Evolutionary conservation across 2,113 vertebrate genomes (phyloP), one percentile per base, ranked within the genome.

Genomic region (Eidolon helvum): DNA sequence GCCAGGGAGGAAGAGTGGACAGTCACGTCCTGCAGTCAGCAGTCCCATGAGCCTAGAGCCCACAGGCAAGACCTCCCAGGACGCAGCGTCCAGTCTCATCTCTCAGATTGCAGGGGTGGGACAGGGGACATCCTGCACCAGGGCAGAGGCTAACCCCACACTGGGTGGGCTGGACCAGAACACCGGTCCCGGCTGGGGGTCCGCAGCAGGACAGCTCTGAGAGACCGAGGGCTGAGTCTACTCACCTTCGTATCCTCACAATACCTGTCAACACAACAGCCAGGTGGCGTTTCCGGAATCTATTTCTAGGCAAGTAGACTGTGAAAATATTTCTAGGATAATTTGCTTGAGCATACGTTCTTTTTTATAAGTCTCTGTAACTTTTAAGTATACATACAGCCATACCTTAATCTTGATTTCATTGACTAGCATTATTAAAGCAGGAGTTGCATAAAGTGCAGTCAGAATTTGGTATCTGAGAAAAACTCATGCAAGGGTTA

Each of bases 291-390:
- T 86, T 68, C 53, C 40, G 55, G 18, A 95, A 92, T 55, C 10
- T 30, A n/a, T 75, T 53, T 90, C 79, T 43, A 84, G 50, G 30
- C 88, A 87, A 90, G 24, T 0, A 63, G 84, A 50, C 33, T 43
- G 15, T 55, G 26, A 40, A 91, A 40, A 22, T n/a, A 10, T 50
- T 77, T 97, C 87, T 57, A 78, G 38, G 94, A 74, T 19, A n/a
- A 22, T 61, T 53, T 83, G 38, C 57, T 88, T 59, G 59, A 89
- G 5, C 79, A 18, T 48, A 14, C 28, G 35, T 50, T 69, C 7
- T 66, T 59, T 87, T 90, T 2, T 48, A 18, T 2, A 50, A 40
- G 10, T 78, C 35, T 85, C 65, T 21, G 10, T 63, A 85, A 72
- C 2, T 45, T 71, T 66, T 50, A 55, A 59, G 24, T 30, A 75